Conservation (phyloP, 2,888 invertebrate genomes). For the Altica lythri region DNA sequence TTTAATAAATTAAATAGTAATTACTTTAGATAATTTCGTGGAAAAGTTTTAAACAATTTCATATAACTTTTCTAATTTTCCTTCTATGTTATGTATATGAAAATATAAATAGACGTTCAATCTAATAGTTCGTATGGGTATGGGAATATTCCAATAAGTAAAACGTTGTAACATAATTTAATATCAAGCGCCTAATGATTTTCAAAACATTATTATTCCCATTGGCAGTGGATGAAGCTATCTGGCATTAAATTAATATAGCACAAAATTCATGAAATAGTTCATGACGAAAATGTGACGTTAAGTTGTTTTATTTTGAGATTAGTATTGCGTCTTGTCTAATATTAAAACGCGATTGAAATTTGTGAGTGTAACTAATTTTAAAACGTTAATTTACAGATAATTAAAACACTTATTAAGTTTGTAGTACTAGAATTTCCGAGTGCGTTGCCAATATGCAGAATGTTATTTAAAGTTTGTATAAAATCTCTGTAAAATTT, state of each 20-base stretch:
- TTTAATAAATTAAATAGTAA: too few relatives aligned
- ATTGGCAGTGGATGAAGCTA: neutral
- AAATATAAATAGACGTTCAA: too few relatives aligned
- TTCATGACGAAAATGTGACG: constrained; percentile 17
- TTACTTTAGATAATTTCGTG: too few relatives aligned
- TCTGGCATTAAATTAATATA: constrained; percentile 7
- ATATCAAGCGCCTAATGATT: too few relatives aligned
- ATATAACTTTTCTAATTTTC: too few relatives aligned
- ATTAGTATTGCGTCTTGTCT: constrained; percentile 22
- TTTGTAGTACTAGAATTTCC: neutral
- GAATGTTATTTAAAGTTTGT: constrained; percentile 10
- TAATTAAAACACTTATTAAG: constrained; percentile 21
- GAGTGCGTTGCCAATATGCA: constrained; percentile 1
- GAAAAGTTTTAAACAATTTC: too few relatives aligned
- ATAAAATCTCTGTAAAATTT: too few relatives aligned
- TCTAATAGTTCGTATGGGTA: too few relatives aligned
- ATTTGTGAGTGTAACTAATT: constrained; percentile 20
- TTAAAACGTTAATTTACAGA: constrained; percentile 21
- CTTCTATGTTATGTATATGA: too few relatives aligned
- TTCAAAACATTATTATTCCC: neutral
- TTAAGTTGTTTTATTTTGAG: constrained; percentile 20
- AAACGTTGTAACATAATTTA: too few relatives aligned
- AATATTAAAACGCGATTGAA: constrained; percentile 22
- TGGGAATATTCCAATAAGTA: too few relatives aligned
- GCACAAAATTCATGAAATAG: constrained; percentile 12